A percentile compares a stretch with the other conserved stretches of the same genome.
Conservation (phyloP, 2,113 vertebrate genomes). For the Cercocebus atys region DNA sequence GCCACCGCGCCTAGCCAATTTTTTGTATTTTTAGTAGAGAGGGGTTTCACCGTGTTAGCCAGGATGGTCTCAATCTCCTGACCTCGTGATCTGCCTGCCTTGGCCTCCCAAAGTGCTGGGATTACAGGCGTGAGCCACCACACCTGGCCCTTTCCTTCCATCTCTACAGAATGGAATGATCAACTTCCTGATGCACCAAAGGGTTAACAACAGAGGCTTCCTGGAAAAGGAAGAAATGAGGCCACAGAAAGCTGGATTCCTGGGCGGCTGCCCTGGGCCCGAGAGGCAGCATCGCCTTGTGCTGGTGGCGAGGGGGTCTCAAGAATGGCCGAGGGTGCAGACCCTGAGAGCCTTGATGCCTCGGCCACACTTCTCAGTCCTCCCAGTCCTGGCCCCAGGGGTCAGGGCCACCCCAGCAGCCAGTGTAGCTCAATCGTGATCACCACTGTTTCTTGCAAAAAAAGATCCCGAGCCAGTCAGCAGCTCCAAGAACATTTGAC, state of each 20-base stretch:
- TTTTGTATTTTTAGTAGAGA: too few species aligned
- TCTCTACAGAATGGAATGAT: too few species aligned
- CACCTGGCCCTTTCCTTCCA: neutral
- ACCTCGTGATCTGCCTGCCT: too few species aligned
- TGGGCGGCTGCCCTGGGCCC: too few species aligned
- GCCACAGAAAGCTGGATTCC: neutral
- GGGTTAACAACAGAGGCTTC: neutral
- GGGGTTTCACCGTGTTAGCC: too few species aligned
- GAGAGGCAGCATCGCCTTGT: neutral
- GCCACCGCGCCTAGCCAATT: too few species aligned
- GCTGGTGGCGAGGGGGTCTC: neutral
- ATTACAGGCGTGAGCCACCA: too few species aligned
- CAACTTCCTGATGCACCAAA: neutral
- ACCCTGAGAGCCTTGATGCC: neutral
- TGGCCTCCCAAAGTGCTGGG: too few species aligned
- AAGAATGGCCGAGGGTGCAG: neutral
- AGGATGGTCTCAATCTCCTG: too few species aligned
- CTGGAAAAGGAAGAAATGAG: neutral
- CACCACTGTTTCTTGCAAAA: neutral
- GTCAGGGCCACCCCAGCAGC: neutral
- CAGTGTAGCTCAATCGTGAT: neutral
- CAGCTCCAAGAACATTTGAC: neutral
- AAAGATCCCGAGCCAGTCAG: neutral
- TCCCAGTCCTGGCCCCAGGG: neutral
- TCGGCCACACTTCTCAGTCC: neutral